These are phyloP conservation scores for Sternarchorhynchus goeldii DNA, from an alignment of 2,797 vertebrate genomes.

Conservation along the genomic window DNA sequence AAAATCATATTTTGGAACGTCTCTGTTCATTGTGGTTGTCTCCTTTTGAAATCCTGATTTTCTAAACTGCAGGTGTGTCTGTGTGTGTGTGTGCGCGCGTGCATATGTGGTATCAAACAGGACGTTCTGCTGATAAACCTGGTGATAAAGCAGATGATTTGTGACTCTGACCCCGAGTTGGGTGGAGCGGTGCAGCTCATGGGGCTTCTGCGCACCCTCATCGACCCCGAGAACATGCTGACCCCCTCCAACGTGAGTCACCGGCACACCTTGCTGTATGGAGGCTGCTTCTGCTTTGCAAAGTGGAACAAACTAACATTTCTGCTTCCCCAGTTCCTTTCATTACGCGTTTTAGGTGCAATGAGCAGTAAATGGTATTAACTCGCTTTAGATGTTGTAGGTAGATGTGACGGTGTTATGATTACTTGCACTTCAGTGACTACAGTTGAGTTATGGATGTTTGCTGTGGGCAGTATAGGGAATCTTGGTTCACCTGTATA, in stretches of 20 bases:
- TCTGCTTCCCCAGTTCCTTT: not conserved
- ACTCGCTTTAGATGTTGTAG: not conserved
- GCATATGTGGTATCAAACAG: slow-evolving; percentile 66
- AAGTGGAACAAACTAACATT: not conserved
- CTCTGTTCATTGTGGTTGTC: no score
- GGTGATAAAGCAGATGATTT: slow-evolving; percentile 99
- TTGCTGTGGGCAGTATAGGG: not conserved
- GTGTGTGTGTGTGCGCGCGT: slow-evolving; percentile 39
- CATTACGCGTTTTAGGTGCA: not conserved
- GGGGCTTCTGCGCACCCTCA: slow-evolving; percentile 95
- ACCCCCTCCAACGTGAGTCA: slow-evolving; percentile 92
- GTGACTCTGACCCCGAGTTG: slow-evolving; percentile 95
- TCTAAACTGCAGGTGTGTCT: not conserved
- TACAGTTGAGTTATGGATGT: not conserved
- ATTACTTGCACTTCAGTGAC: slow-evolving; percentile 1
- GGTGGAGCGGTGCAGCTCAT: slow-evolving; percentile 97
- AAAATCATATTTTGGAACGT: no score
- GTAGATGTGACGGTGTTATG: not conserved
- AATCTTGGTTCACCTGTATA: no score
- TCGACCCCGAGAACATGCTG: slow-evolving; percentile 98
- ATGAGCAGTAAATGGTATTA: not conserved
- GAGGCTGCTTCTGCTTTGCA: not conserved
- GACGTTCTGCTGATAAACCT: slow-evolving; percentile 98
- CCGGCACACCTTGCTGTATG: not conserved
- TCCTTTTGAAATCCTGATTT: not conserved